Conservation (phyloP, 2,797 vertebrate species). For the Siniperca scherzeri region DNA sequence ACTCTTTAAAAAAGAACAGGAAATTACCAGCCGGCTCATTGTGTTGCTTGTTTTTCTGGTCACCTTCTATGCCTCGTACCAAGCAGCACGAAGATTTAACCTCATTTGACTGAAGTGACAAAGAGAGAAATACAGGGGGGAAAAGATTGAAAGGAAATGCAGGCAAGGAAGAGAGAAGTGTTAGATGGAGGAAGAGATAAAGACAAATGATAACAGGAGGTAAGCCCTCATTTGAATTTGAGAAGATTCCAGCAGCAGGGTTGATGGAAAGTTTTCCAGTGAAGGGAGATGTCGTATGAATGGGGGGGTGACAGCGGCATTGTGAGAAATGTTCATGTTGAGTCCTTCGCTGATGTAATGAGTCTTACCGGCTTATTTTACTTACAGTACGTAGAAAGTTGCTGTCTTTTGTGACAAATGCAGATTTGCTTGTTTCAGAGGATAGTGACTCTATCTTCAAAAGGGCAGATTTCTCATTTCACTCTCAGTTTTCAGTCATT, state of each 20-base stretch:
- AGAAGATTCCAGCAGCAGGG: slow-evolving; percentile 49
- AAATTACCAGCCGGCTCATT: not conserved
- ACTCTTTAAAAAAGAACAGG: slow-evolving; percentile 14
- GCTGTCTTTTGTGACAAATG: slow-evolving; percentile 11
- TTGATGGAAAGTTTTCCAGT: slow-evolving; percentile 39
- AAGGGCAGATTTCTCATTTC: not conserved
- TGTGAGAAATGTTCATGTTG: slow-evolving; percentile 7
- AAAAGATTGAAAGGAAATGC: not conserved
- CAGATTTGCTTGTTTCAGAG: slow-evolving; percentile 14
- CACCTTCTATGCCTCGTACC: slow-evolving; percentile 21
- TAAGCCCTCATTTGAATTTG: slow-evolving; percentile 69
- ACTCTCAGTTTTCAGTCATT: not conserved
- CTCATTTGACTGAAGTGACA: slow-evolving; percentile 41
- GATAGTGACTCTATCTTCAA: slow-evolving; percentile 7
- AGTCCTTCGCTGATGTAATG: slow-evolving; percentile 27
- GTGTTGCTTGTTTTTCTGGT: slow-evolving; percentile 25
- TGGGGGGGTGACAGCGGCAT: slow-evolving; percentile 2
- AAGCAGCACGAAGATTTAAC: slow-evolving; percentile 40
- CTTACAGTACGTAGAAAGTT: not conserved
- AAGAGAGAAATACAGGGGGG: slow-evolving; percentile 4
- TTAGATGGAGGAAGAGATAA: slow-evolving; percentile 34
- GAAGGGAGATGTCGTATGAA: slow-evolving; percentile 23
- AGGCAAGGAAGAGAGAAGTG: slow-evolving; percentile 25
- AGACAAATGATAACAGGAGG: slow-evolving; percentile 42
- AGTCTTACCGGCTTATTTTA: slow-evolving; percentile 30